Percentiles rank a stretch among this genome's conserved stretches.
Evolutionary conservation across 2,113 vertebrate genomes (phyloP).

Genomic region (Ursus arctos): DNA sequence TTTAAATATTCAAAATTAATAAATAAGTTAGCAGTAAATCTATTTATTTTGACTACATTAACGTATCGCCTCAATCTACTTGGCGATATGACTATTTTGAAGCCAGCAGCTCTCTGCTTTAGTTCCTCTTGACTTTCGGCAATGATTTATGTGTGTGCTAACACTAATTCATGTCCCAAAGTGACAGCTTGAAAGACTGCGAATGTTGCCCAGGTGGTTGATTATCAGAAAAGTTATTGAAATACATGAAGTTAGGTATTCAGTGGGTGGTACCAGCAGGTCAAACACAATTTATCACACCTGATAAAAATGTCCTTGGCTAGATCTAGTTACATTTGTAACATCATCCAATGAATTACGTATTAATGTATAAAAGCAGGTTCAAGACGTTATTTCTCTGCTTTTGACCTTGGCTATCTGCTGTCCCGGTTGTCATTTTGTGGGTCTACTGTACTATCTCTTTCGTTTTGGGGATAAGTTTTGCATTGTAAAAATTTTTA

Average conservation of each 20-base stretch:
- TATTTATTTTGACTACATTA: not conserved
- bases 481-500: not conserved
- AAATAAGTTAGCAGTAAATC: not conserved
- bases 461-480: not conserved
- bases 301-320: constrained; percentile 27
- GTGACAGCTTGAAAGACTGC: constrained; percentile 41
- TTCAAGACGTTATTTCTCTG: not conserved
- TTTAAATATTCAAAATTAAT: not conserved
- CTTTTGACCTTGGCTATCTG: constrained; percentile 14
- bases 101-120: not conserved
- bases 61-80: not conserved
- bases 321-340: not conserved
- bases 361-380: not conserved
- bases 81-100: not conserved
- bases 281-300: constrained; percentile 60
- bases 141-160: constrained; percentile 45
- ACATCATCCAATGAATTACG: not conserved
- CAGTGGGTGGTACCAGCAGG: constrained; percentile 11
- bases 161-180: constrained; percentile 65
- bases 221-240: constrained; percentile 64
- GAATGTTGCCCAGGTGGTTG: constrained; percentile 36
- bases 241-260: constrained; percentile 56
- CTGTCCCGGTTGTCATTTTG: not conserved
- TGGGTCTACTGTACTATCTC: not conserved
- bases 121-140: not conserved